Base-by-base conservation (phyloP, 2,113 vertebrate species). In the Xiphophorus hellerii region DNA sequence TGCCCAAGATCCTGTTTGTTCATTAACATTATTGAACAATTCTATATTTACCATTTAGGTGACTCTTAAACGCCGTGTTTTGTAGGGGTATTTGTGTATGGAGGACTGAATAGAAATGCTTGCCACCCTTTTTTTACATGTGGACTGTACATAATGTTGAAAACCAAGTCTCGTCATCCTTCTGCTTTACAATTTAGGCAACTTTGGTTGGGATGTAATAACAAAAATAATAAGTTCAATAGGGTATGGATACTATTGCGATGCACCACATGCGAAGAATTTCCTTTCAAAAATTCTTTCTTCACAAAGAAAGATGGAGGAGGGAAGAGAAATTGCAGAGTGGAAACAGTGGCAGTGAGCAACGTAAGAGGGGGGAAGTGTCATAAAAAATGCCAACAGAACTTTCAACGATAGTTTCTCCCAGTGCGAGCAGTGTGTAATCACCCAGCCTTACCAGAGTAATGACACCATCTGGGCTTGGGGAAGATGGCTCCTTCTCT, bases 401-500 rank as follows among this genome's bases (percentile, higher is more conserved):
- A 88, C 80, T 78, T 84, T 87, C 79, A 85, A 89, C 86, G 82
- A 87, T 93, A 92, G 91, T 93, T 92, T 90, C 89, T 90, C 83
- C 83, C 88, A 72, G 85, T 89, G 90, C 88, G 90, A 90, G 87
- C 78, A 76, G 84, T 89, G 88, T 91, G 87, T 93, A 94, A 94
- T 95, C 93, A 93, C 87, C 94, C 93, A 94, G 93, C 93, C 92
- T 92, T 87, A 91, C 89, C 88, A 85, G 86, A 85, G 90, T 94
- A 94, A 94, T 94, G 93, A 94, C 90, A 92, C 93, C 94, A 94
- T 95, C 94, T 95, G 94, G 92, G 92, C 92, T 83, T 71, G 30
- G 84, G 83, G 86, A 93, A 91, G 93, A 92, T 82, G 81, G 85
- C 89, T 80, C 90, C 88, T 89, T 88, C 84, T 89, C 87, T 87